phyloP scores from a whole-genome alignment of 2,888 invertebrate genomes.

The Malthinus seriepunctatus region DNA sequence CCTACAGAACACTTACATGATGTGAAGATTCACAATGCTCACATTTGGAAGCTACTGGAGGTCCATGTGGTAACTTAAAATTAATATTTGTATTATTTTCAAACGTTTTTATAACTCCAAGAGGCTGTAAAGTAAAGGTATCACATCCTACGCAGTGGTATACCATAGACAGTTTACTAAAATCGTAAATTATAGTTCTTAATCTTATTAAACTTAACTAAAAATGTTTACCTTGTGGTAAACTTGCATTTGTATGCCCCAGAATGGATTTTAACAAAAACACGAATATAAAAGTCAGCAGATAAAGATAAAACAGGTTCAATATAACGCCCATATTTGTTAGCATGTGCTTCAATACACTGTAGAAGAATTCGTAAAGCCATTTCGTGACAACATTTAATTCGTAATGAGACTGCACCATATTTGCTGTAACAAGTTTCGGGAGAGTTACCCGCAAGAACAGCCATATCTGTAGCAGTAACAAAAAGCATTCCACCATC shows the following conservation, averaged over 20 bases:
- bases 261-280: conserved; percentile 84
- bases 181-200: conserved; percentile 32
- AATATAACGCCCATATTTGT: conserved; percentile 90
- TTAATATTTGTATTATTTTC: conserved; percentile 64
- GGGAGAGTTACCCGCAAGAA: conserved; percentile 92
- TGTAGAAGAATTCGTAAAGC: conserved; percentile 92
- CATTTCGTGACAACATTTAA: conserved; percentile 94
- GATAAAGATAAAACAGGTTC: conserved; percentile 89
- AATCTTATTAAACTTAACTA: neutral
- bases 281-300: conserved; percentile 94
- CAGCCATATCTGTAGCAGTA: conserved; percentile 97
- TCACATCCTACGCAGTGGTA: conserved; percentile 93
- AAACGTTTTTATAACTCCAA: conserved; percentile 67
- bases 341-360: conserved; percentile 89
- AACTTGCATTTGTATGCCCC: conserved; percentile 86
- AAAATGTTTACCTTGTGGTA: conserved; percentile 67
- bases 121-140: conserved; percentile 72
- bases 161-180: conserved; percentile 82
- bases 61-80: conserved; percentile 70
- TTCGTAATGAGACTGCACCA: conserved; percentile 84
- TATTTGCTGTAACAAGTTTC: conserved; percentile 94
- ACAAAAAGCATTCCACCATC: conserved; percentile 89
- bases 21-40: conserved; percentile 75
- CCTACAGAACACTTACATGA: conserved; percentile 62
- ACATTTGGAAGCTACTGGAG: conserved; percentile 69